These are phyloP conservation scores for Colostygia pectinataria DNA, from an alignment of 2,888 invertebrate species.

Conservation along the genomic window DNA sequence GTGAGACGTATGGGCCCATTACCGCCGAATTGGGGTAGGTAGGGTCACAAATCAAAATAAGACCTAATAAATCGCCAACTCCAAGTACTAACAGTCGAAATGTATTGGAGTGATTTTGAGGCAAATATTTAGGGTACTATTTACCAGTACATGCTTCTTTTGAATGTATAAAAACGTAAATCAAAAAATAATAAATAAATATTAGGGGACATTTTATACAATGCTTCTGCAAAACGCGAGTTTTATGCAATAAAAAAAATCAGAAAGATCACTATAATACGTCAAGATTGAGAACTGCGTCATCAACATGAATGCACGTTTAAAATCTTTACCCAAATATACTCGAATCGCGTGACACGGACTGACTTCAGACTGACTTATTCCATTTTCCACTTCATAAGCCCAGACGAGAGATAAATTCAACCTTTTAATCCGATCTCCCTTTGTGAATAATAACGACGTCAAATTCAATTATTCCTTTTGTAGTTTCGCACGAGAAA, in stretches of 20 bases:
- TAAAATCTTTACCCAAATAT: too few relatives aligned
- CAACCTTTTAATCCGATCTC: constrained; percentile 27
- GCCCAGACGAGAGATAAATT: constrained; percentile 8
- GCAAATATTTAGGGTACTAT: not conserved
- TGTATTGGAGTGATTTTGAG: constrained; percentile 10
- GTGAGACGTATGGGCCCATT: constrained; percentile 35
- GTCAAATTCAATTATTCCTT: constrained; percentile 33
- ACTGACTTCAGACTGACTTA: not conserved
- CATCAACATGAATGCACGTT: too few relatives aligned
- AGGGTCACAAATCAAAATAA: constrained; percentile 27
- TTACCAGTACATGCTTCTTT: too few relatives aligned
- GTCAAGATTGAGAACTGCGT: too few relatives aligned
- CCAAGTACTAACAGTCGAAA: too few relatives aligned
- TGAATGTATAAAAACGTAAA: not conserved
- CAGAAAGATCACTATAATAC: too few relatives aligned
- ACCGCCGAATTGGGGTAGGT: constrained; percentile 25
- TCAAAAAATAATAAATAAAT: not conserved
- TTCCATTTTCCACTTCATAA: constrained; percentile 22
- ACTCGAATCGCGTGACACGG: too few relatives aligned
- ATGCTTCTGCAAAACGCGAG: too few relatives aligned
- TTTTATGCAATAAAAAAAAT: too few relatives aligned
- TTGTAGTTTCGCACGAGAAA: constrained; percentile 29
- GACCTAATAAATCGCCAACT: constrained; percentile 18
- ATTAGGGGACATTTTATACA: too few relatives aligned
- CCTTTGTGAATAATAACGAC: constrained; percentile 35